Evolutionary conservation across 2,113 vertebrate genomes (phyloP), one percentile per base, ranked within the genome.

Genomic region (Saiga tatarica): DNA sequence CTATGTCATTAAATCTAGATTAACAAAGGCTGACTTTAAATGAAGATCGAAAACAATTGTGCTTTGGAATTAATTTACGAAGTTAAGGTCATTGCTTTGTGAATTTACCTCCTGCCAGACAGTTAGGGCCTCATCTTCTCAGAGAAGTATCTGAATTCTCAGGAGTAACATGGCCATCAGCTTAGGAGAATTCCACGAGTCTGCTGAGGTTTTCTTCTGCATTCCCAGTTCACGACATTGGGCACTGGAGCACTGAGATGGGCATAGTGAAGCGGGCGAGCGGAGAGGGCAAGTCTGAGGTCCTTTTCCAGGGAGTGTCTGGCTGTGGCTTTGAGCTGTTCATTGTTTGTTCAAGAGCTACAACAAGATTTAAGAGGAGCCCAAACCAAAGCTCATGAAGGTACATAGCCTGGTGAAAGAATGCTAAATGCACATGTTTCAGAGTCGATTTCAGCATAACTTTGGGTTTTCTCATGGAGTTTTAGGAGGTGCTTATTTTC

Each of bases 1-100:
- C 98, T 98, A 14, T 99, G 98, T 99, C 99, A 97, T 99, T 99
- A 99, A 98, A 98, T 98, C 96, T 98, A 99, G 99, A 99, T 99
- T 98, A 99, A 98, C 97, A 85, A 98, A 98, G 98, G 98, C 96
- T 98, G 98, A 98, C 94, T 99, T 99, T 98, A 98, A 98, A 98
- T 98, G 98, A 98, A 98, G 98, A 98, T 96, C 91, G 98, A 99
- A 99, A 99, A 99, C 99, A 99, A 97, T 99, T 98, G 98, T 99
- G 98, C 98, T 98, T 99, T 98, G 98, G 98, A 98, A 98, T 99
- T 97, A 98, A 99, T 98, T 98, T 97, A 39, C 87, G 90, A 62
- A 25, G 36, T 97, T 98, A 98, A 97, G 96, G 97, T 95, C 96
- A 50, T 97, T 97, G 89, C 97, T 71, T 91, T n/a, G 91, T 0